Percentiles rank a stretch among this genome's conserved stretches.
phyloP scores from a whole-genome alignment of 2,888 invertebrate genomes.

The Lochmaea capreae region DNA sequence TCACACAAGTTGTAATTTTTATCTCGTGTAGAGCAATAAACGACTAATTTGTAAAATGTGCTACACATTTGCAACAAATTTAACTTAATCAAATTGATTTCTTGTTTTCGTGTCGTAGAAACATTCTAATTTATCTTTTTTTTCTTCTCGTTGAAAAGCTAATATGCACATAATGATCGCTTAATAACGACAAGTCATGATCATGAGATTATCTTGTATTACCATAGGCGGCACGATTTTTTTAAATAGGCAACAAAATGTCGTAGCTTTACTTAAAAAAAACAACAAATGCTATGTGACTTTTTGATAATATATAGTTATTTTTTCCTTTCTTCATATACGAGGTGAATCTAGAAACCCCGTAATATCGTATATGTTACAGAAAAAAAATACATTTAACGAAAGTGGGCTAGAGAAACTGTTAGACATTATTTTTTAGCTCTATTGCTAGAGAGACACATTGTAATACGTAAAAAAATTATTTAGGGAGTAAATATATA shows the following conservation, averaged over 20 bases:
- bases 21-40: not conserved
- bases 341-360: too few species aligned
- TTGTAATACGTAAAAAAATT: too few species aligned
- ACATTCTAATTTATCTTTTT: constrained; percentile 23
- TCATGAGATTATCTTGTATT: constrained; percentile 26
- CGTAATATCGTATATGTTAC: too few species aligned
- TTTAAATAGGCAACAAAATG: not conserved
- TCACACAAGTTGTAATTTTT: not conserved
- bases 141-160: constrained; percentile 31
- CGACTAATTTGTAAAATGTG: not conserved
- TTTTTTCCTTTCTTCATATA: too few species aligned
- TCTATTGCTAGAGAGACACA: too few species aligned
- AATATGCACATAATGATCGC: constrained; percentile 38
- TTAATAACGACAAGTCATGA: constrained; percentile 39
- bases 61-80: constrained; percentile 11
- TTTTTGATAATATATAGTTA: too few species aligned
- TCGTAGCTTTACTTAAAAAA: too few species aligned
- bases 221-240: constrained; percentile 8
- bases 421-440: too few species aligned
- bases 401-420: too few species aligned
- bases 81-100: constrained; percentile 1
- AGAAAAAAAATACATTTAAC: too few species aligned
- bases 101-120: constrained; percentile 18
- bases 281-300: too few species aligned
- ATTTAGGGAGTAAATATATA: too few species aligned